Evolutionary conservation across 2,888 invertebrate genomes (phyloP), one percentile per base, ranked within the genome.

Genomic region (Isoperla grammatica): DNA sequence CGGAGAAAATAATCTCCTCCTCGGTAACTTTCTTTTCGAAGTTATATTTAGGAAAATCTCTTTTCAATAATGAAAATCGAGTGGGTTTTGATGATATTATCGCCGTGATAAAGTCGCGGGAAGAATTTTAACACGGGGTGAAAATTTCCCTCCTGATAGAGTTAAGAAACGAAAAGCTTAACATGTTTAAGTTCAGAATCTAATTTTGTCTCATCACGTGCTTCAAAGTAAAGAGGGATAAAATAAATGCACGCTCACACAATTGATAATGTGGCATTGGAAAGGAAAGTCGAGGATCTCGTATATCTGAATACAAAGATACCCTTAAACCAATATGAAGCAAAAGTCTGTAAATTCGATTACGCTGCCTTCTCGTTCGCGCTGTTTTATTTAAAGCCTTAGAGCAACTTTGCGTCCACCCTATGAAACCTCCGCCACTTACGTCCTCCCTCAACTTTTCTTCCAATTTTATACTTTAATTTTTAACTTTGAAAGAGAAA

Each of bases 191-290:
- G 71, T 74, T 74, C 73, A 72, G 73, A 74, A 75, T 75, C 75
- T 74, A 75, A 75, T 75, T 75, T 74, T 71, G 74, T 73, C 73
- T 74, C 74, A 74, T 75, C 74, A 74, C 73, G 72, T 69, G 70
- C 71, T 71, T 8, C 29, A 29, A 29, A 29, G 29, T 29, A 29
- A 72, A 72, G 73, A 73, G 71, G 71, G 29, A 29, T 72, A 68
- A 70, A 73, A 73, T 72, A 73, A 72, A 73, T 73, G 73, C 45
- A 37, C 57, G 23, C 46, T 57, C 57, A 17, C 57, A 57, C 46
- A 57, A 57, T 57, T 57, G 57, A 57, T 37, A 45, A 57, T 57
- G 45, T 39, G 37, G 45, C 45, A 45, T 37, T 22, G 46, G 35
- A 46, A 57, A 37, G 45, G 48, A 29, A 29, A 29, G 29, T 29